Evolutionary conservation across 1,140 invertebrate genomes (phyloP).

Genomic region (Cepaea nemoralis): DNA sequence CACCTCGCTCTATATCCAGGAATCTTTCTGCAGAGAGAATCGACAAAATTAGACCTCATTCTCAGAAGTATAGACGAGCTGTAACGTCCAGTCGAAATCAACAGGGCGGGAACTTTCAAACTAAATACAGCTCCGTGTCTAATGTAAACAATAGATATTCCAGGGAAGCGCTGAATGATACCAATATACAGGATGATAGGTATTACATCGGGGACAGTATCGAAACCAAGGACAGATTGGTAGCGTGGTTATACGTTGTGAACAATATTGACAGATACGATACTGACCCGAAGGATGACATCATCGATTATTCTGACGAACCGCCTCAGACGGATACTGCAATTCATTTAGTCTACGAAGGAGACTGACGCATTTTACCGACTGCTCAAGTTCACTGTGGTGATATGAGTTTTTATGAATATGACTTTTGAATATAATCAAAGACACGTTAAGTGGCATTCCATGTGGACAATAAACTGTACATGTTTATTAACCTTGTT

Average conservation of each 20-base stretch:
- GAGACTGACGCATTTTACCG: conserved; percentile 35
- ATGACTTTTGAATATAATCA: no score
- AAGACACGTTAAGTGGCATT: no score
- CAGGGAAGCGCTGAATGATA: neutral
- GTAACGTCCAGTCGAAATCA: neutral
- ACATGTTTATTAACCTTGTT: no score
- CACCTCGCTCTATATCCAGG: neutral
- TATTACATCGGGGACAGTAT: conserved; percentile 1
- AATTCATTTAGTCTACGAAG: conserved; percentile 46
- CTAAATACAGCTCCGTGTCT: conserved; percentile 36
- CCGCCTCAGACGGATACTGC: conserved; percentile 45
- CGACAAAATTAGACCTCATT: neutral
- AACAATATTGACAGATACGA: conserved; percentile 40
- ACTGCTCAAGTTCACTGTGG: no score
- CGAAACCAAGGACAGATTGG: conserved; percentile 21
- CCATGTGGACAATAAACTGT: no score
- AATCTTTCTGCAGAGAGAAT: conserved; percentile 10
- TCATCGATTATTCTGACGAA: conserved; percentile 43
- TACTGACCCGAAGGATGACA: conserved; percentile 40
- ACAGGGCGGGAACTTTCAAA: neutral
- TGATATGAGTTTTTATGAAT: no score
- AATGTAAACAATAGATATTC: conserved; percentile 30
- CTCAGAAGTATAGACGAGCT: no score
- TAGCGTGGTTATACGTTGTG: conserved; percentile 41
- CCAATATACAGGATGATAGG: neutral